phyloP scores from a whole-genome alignment of 2,113 vertebrate species.

The Takifugu flavidus region DNA sequence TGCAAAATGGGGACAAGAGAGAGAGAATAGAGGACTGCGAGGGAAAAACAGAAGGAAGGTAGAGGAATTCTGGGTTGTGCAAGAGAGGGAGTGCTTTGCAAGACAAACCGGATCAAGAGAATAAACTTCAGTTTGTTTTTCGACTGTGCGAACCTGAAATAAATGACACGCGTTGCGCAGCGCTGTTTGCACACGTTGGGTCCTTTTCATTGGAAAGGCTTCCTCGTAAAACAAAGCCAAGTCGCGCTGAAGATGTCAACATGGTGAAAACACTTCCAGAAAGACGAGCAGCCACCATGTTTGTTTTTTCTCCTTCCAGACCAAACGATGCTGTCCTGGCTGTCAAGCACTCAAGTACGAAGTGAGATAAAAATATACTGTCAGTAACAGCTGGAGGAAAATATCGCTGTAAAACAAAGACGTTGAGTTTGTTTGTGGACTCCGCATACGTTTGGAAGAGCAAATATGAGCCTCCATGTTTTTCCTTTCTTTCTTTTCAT shows the following conservation, averaged over 20 bases:
- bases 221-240: constrained; percentile 40
- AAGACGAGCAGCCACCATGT: constrained; percentile 36
- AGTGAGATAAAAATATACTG: constrained; percentile 43
- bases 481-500: not conserved
- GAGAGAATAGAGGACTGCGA: constrained; percentile 11
- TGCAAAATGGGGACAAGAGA: constrained; percentile 27
- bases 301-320: constrained; percentile 29
- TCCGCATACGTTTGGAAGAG: constrained; percentile 11
- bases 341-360: constrained; percentile 36
- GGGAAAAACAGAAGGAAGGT: constrained; percentile 6
- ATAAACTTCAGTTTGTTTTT: constrained; percentile 51
- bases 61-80: constrained; percentile 27
- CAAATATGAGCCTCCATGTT: not conserved
- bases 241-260: constrained; percentile 32
- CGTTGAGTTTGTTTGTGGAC: not conserved
- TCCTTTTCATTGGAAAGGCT: constrained; percentile 49
- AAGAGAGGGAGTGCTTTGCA: constrained; percentile 26
- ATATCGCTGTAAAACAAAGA: constrained; percentile 28
- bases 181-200: constrained; percentile 53
- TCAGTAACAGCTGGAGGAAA: constrained; percentile 46
- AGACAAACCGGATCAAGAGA: constrained; percentile 40
- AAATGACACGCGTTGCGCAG: constrained; percentile 32
- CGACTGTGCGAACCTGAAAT: constrained; percentile 43
- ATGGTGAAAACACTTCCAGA: constrained; percentile 38
- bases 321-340: constrained; percentile 32